Conservation (phyloP, 2,113 vertebrate species). For the Mobula hypostoma region DNA sequence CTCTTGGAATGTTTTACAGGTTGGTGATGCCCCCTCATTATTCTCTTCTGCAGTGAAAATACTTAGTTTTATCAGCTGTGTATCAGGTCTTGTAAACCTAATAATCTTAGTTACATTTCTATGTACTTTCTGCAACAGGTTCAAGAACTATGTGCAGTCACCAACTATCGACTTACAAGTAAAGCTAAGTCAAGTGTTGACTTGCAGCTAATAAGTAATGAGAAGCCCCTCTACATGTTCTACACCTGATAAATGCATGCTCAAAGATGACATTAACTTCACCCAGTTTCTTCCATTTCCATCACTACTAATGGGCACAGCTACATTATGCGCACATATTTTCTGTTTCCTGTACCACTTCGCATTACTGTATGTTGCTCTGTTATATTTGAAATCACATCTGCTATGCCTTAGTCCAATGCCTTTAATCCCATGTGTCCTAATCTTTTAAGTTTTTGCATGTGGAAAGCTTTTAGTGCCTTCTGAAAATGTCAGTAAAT, state of each 20-base stretch:
- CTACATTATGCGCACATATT: not conserved
- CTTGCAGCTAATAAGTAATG: not conserved
- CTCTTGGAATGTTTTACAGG: not conserved
- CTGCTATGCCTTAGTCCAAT: conserved; percentile 10
- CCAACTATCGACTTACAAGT: not conserved
- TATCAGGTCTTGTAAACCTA: not conserved
- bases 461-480: not conserved
- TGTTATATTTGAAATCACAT: conserved; percentile 15
- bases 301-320: not conserved
- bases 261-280: not conserved
- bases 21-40: not conserved
- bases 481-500: conserved; percentile 10
- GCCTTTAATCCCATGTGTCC: not conserved
- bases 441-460: not conserved
- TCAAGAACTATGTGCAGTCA: not conserved
- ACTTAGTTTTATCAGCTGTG: not conserved
- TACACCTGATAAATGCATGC: not conserved
- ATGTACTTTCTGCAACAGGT: not conserved
- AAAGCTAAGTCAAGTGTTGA: not conserved
- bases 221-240: not conserved
- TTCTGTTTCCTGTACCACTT: conserved; percentile 20
- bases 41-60: not conserved
- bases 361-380: not conserved
- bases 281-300: not conserved
- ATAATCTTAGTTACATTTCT: not conserved